Evolutionary conservation across 2,797 vertebrate species (phyloP), one percentile per base, ranked within the genome.

Genomic region (Acipenser oxyrinchus): DNA sequence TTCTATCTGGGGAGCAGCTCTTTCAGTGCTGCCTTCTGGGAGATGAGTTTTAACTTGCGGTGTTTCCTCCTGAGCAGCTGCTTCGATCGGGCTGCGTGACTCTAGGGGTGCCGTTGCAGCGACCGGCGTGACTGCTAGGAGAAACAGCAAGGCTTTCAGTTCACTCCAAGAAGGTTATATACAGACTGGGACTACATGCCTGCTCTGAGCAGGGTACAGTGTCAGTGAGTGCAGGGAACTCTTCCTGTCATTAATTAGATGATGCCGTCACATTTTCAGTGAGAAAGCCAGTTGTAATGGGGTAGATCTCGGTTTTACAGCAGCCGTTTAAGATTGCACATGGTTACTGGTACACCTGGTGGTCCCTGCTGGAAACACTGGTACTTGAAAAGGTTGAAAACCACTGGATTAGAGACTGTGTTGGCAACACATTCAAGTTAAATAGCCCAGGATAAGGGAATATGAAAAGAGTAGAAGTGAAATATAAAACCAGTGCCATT

Each of bases 41-140:
- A 84, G 15, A 86, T 82, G 66, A 89, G 85, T 78, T 91, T 90
- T 78, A 87, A 90, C 73, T 90, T 91, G 79, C 81, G 86, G 77
- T 88, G 87, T 77, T 91, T 91, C 77, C 86, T 86, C 78, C 90
- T 90, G n/a, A 75, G 84, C 4, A 77, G 85, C 74, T 84, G 8
- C 68, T 76, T 7, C 69, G 11, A 12, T n/a, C 64, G 18, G 51
- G 13, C 51, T 37, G 37, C 12, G 51, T 11, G 52, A 58, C 11
- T 23, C 15, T 10, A 10, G 23, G 48, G 48, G 53, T 3, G 50
- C 37, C n/a, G 7, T 48, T 2, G 10, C 53, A 37, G 8, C 9
- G 48, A 75, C 68, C 0, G 11, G 66, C 68, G 55, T 77, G 65
- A 73, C 76, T 77, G 71, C 61, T 51, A 1, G 4, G 51, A 64